Evolutionary conservation across 2,113 vertebrate genomes (phyloP).

Genomic region (Charadrius vociferus): DNA sequence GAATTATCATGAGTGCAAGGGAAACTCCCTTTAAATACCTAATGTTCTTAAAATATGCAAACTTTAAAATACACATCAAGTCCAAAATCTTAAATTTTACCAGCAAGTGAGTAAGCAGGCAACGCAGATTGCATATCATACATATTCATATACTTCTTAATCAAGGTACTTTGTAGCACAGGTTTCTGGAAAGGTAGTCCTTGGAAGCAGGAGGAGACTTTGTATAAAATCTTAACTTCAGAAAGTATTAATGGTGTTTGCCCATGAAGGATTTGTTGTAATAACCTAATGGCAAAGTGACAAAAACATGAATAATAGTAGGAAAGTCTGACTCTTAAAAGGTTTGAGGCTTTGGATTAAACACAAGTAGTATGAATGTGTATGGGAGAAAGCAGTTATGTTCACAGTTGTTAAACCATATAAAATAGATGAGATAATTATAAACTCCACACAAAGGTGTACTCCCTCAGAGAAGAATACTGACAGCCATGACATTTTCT

Average conservation of each 20-base stretch:
- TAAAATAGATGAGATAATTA: conserved; percentile 46
- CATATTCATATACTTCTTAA: not conserved
- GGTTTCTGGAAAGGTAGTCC: not conserved
- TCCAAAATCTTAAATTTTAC: not conserved
- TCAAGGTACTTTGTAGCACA: not conserved
- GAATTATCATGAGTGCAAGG: not conserved
- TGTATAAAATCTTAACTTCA: not conserved
- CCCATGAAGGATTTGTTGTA: conserved; percentile 4
- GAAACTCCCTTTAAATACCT: not conserved
- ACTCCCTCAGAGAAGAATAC: not conserved
- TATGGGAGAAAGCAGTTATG: conserved; percentile 6
- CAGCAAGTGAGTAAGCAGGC: not conserved
- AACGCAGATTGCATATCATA: not conserved
- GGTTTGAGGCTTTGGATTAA: conserved; percentile 36
- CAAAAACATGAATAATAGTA: not conserved
- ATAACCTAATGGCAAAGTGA: conserved; percentile 27
- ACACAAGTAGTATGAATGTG: not conserved
- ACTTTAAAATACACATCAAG: not conserved
- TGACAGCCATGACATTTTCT: conserved; percentile 25
- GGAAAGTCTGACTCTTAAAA: not conserved
- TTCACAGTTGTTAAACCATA: conserved; percentile 11
- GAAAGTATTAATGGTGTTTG: not conserved
- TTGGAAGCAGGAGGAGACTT: not conserved
- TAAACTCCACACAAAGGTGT: conserved; percentile 31
- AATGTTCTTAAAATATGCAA: not conserved